phyloP scores from a whole-genome alignment of 2,888 invertebrate genomes.

The Lysandra coridon region DNA sequence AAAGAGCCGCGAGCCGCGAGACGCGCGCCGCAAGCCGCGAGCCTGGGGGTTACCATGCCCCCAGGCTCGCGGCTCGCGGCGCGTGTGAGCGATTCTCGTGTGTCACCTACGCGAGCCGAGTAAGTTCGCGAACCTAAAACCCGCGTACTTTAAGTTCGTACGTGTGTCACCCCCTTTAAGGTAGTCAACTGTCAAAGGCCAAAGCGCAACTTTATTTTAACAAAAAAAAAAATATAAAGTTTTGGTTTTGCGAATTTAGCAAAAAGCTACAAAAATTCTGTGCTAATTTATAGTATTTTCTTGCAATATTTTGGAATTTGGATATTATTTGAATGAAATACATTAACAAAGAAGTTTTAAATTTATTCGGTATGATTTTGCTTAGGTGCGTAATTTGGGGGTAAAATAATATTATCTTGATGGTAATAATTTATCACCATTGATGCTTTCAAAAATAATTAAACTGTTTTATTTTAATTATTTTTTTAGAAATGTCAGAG shows the following conservation, averaged over 20 bases:
- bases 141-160: no score
- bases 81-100: no score
- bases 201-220: background rate
- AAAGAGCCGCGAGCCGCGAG: no score
- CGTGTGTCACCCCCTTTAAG: no score
- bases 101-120: no score
- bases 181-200: background rate
- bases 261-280: background rate
- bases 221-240: background rate
- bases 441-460: constrained; percentile 26
- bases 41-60: no score
- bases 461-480: constrained; percentile 35
- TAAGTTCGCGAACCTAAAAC: no score
- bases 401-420: background rate
- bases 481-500: constrained; percentile 77
- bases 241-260: background rate
- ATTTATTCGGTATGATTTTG: constrained; percentile 72
- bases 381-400: constrained; percentile 54
- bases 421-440: background rate
- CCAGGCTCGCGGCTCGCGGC: no score
- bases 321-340: constrained; percentile 34
- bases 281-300: background rate
- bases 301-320: constrained; percentile 44
- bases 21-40: no score
- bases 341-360: constrained; percentile 41